Evolutionary conservation across 2,888 invertebrate species (phyloP).

Genomic region (Napeogenes sylphis): DNA sequence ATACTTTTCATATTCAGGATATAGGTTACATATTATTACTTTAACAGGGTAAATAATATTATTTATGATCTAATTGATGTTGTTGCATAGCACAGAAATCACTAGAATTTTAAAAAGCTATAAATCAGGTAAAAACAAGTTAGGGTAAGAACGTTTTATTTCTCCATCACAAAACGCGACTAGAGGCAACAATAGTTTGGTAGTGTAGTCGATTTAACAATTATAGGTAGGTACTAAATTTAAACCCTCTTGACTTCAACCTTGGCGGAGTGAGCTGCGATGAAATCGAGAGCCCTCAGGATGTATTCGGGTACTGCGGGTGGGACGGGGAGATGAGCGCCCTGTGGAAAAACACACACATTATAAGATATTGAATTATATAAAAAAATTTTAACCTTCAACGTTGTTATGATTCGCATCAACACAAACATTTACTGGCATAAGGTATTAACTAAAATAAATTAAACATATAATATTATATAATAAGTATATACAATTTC

Average conservation of each 20-base stretch:
- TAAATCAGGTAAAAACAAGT: background rate
- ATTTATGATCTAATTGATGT: no score
- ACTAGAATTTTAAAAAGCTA: background rate
- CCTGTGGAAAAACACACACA: slow-evolving; percentile 35
- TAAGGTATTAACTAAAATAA: slow-evolving; percentile 4
- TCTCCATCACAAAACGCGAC: slow-evolving; percentile 48
- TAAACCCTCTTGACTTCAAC: slow-evolving; percentile 48
- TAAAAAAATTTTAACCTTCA: background rate
- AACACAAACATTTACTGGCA: background rate
- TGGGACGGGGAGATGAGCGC: slow-evolving; percentile 41
- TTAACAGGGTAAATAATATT: no score
- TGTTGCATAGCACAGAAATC: no score
- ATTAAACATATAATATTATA: no score
- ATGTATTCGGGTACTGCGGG: slow-evolving; percentile 62
- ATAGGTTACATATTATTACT: no score
- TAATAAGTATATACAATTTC: slow-evolving; percentile 2
- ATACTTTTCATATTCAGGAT: no score
- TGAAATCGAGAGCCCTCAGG: slow-evolving; percentile 61
- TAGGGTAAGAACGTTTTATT: slow-evolving; percentile 34
- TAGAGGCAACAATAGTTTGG: slow-evolving; percentile 50
- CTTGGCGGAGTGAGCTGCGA: slow-evolving; percentile 66
- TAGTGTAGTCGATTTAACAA: slow-evolving; percentile 34
- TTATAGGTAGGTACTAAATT: slow-evolving; percentile 31
- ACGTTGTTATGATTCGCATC: background rate
- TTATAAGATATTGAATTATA: background rate